Conservation (phyloP, 53 echinoderm and acorn worm species). For the Mesocentrotus franciscanus region DNA sequence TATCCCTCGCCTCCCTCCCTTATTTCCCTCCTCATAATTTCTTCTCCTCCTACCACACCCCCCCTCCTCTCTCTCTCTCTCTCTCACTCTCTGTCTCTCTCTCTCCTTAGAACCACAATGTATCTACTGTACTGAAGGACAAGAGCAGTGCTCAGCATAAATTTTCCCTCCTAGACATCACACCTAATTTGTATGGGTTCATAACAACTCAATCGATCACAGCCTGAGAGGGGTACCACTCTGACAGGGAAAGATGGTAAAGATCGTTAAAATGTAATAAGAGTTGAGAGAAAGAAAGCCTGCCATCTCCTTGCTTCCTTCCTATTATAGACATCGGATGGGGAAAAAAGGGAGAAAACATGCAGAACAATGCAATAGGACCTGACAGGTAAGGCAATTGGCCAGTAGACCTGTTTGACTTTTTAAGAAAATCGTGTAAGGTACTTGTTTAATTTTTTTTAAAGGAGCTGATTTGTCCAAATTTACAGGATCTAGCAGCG, state of each 20-base stretch:
- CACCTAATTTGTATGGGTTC: conserved; percentile 50
- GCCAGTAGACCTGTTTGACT: background rate
- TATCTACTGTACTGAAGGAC: background rate
- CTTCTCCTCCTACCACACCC: too few species aligned
- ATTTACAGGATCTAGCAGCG: background rate
- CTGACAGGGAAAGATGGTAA: conserved; percentile 24
- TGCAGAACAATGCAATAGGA: background rate
- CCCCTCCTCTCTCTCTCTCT: background rate
- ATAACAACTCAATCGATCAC: conserved; percentile 51
- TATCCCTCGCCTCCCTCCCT: background rate
- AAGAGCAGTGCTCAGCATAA: background rate
- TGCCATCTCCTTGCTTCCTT: background rate
- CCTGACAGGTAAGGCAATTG: background rate
- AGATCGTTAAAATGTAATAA: conserved; percentile 40
- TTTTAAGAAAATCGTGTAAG: background rate
- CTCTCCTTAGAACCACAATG: background rate
- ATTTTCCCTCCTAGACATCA: conserved; percentile 21
- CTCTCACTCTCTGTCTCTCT: background rate
- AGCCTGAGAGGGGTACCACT: conserved; percentile 22
- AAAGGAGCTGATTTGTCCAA: background rate
- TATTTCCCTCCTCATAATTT: background rate
- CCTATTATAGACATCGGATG: background rate
- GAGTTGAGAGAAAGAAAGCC: conserved; percentile 32
- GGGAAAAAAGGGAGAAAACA: background rate
- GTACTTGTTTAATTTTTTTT: background rate